Evolutionary conservation across 2,113 vertebrate species (phyloP), one percentile per base, ranked within the genome.

Genomic region (Leptobrachium leishanense): DNA sequence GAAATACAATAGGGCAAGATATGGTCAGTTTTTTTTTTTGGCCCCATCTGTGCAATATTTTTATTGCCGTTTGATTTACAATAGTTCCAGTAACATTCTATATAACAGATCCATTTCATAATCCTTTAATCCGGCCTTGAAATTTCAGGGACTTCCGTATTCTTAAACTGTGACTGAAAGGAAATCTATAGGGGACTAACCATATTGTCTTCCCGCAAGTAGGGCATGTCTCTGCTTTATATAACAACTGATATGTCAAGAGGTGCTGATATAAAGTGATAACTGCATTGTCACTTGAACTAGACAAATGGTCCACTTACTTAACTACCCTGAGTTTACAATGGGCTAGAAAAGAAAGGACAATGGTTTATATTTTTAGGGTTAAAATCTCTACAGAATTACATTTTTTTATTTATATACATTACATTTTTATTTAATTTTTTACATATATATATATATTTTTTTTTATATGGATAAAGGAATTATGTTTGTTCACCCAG

Each of bases 1-100:
- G 91, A 94, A 93, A 93, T 94, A 98, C 95, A 98, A 98, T 96
- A 89, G 95, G 94, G 90, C 90, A 92, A 94, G 92, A 93, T 91
- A 95, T 90, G 92, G 94, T 95, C 94, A 92, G 90, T 94, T 94
- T 95, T 90, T 94, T 95, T 88, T 90, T 94, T 95, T 88, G 91
- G 92, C 92, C 95, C 97, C 97, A 98, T 96, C 97, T 97, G 95
- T 94, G 94, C 82, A 89, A 89, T 91, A 90, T 93, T 84, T 92
- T 91, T 87, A 86, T 90, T 88, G 88, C 85, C 86, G 87, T 85
- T 84, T 85, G 92, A 90, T 83, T 88, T 89, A 77, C 86, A 86
- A 80, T 84, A 82, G 78, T 82, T 69, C 63, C 66, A 77, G 75
- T 13, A 84, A 68, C 83, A 73, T 72, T 53, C 68, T 86, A 81